These are phyloP conservation scores for Myanophis thanlyinensis DNA, from an alignment of 2,113 vertebrate species.

Conservation along the genomic window DNA sequence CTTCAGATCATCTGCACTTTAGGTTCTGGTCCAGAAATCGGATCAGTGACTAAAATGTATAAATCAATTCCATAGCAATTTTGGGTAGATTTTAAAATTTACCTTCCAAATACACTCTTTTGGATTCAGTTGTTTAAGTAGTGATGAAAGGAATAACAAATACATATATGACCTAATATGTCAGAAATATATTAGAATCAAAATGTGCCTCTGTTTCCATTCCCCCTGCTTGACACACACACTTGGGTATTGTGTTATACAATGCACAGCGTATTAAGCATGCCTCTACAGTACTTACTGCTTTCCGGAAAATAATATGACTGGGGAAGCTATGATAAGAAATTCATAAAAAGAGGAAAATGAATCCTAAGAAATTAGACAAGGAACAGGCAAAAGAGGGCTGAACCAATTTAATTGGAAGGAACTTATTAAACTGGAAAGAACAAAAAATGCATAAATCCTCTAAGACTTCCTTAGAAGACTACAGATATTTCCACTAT, in stretches of 20 bases:
- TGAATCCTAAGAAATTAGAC: constrained; percentile 4
- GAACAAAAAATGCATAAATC: background rate
- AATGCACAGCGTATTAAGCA: constrained; percentile 1
- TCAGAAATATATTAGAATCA: background rate
- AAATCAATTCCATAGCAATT: background rate
- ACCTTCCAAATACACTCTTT: background rate
- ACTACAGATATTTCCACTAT: background rate
- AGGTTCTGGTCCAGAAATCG: background rate
- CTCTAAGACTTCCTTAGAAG: background rate
- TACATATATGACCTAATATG: background rate
- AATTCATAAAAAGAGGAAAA: background rate
- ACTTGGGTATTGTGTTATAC: background rate
- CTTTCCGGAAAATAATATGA: constrained; percentile 8
- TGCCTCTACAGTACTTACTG: background rate
- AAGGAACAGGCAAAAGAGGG: background rate
- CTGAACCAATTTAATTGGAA: constrained; percentile 26
- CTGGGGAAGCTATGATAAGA: background rate
- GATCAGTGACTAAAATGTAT: background rate
- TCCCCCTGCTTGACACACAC: background rate
- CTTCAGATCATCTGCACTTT: no score
- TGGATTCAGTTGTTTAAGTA: background rate
- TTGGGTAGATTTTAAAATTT: background rate
- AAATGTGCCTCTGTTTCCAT: background rate
- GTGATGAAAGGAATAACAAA: constrained; percentile 16
- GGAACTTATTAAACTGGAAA: constrained; percentile 2